Conservation (phyloP, 2,888 invertebrate genomes). For the Penaeus monodon region DNA sequence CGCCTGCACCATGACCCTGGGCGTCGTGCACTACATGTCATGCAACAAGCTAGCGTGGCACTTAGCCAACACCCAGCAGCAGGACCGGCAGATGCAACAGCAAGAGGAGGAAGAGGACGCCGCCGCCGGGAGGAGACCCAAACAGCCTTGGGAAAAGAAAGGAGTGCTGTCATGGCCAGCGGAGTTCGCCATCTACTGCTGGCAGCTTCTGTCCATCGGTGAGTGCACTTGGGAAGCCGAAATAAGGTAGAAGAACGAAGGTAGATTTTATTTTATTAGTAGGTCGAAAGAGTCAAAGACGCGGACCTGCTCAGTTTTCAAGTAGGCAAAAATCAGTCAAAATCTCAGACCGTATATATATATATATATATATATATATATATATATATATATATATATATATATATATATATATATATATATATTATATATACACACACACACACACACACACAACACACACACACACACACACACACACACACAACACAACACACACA, state of each 20-base stretch:
- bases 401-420: not conserved
- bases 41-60: slow-evolving; percentile 64
- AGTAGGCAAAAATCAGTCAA: no score
- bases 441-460: no score
- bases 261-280: not conserved
- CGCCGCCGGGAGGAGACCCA: not conserved
- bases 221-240: not conserved
- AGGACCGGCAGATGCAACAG: slow-evolving; percentile 2
- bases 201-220: slow-evolving; percentile 63
- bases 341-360: no score
- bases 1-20: slow-evolving; percentile 61
- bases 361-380: not conserved
- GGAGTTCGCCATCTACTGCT: slow-evolving; percentile 53
- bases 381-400: slow-evolving; percentile 14
- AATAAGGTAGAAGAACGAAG: no score
- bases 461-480: no score
- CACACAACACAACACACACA: no score
- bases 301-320: no score
- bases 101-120: not conserved
- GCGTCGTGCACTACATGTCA: slow-evolving; percentile 62
- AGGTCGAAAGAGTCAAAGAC: no score
- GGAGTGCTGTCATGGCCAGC: slow-evolving; percentile 54
- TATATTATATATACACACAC: not conserved
- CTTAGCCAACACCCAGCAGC: slow-evolving; percentile 45
- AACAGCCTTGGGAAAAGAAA: slow-evolving; percentile 19